Percentiles rank a stretch among this genome's conserved stretches.
Evolutionary conservation across 2,113 vertebrate species (phyloP).

Genomic region (Promerops cafer): DNA sequence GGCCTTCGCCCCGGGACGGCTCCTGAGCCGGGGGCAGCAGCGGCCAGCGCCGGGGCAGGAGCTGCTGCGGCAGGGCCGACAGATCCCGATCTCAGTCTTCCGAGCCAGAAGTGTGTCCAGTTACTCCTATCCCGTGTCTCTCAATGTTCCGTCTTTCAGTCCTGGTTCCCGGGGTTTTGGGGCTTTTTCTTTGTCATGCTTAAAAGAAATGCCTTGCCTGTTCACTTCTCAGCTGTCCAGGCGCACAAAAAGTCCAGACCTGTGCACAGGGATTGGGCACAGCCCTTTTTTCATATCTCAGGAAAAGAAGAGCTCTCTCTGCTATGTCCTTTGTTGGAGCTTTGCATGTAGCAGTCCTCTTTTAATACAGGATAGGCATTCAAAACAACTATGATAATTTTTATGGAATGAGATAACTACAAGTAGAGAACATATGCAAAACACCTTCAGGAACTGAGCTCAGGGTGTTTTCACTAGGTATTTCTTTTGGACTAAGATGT

Average conservation of each 20-base stretch:
- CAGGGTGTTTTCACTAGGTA: background rate
- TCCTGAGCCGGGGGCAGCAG: background rate
- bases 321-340: background rate
- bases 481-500: background rate
- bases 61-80: too few species aligned
- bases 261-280: background rate
- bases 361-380: background rate
- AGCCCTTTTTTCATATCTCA: background rate
- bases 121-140: background rate
- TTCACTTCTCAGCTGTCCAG: background rate
- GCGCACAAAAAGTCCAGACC: background rate
- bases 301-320: background rate
- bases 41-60: background rate
- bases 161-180: background rate
- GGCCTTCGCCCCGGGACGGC: rapidly evolving
- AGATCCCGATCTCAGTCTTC: background rate
- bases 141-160: background rate
- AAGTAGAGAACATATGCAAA: background rate
- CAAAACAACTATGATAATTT: background rate
- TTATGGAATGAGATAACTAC: background rate
- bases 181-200: background rate
- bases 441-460: background rate
- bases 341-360: rapidly evolving
- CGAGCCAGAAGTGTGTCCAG: rapidly evolving
- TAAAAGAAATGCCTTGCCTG: background rate